Evolutionary conservation across 2,888 invertebrate species (phyloP).

Genomic region (Seira ritae): DNA sequence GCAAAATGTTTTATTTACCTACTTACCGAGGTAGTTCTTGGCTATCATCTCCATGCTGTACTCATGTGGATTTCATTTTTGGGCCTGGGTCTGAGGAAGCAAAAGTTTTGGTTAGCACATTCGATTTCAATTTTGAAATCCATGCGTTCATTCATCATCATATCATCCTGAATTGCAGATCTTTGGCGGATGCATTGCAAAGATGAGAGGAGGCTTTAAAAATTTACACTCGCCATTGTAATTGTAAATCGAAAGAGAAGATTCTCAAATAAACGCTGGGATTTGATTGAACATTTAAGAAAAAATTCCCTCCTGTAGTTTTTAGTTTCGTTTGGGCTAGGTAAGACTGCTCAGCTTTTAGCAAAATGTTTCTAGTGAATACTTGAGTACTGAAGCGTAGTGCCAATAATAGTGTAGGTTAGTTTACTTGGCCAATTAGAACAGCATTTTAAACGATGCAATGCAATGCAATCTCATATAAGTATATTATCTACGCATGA

Average conservation of each 20-base stretch:
- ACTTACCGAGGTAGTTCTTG: too few relatives aligned
- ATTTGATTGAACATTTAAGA: too few relatives aligned
- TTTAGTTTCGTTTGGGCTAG: neutral
- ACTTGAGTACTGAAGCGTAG: conserved; percentile 28
- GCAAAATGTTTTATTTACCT: too few relatives aligned
- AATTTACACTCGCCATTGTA: neutral
- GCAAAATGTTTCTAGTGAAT: too few relatives aligned
- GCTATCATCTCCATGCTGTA: too few relatives aligned
- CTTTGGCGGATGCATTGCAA: neutral
- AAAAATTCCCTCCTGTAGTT: neutral
- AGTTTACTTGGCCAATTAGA: conserved; percentile 34
- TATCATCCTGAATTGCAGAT: too few relatives aligned
- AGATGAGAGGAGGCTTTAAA: neutral
- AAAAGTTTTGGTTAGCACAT: too few relatives aligned
- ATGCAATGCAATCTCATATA: neutral
- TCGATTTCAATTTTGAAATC: too few relatives aligned
- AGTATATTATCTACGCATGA: neutral
- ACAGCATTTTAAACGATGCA: neutral
- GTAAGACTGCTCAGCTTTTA: neutral
- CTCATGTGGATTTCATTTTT: too few relatives aligned
- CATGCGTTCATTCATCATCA: too few relatives aligned
- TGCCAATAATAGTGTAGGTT: conserved; percentile 38
- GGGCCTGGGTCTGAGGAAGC: too few relatives aligned
- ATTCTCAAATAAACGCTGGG: neutral
- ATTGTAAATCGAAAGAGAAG: neutral